Base-by-base conservation (phyloP, 2,797 vertebrate species). In the Labroides dimidiatus region DNA sequence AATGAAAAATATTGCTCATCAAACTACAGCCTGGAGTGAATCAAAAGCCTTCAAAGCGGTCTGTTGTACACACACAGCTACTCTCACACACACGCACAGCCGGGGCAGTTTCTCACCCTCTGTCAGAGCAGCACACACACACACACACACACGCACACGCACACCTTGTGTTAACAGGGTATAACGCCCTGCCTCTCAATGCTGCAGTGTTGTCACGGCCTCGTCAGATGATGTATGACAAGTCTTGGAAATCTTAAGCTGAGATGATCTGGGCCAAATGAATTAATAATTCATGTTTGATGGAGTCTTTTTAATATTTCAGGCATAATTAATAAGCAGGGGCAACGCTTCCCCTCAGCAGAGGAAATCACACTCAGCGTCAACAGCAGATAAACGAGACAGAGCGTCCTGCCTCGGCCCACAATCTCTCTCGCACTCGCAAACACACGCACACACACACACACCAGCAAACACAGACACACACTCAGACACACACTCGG, bases 291-390 rank as follows among this genome's bases (percentile, higher is more conserved):
- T 93, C 84, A 94, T 92, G 83, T 87, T 77, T 91, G 90, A 93
- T 92, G 81, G 89, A 90, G 92, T 88, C 86, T 89, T 91, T 93
- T 93, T 91, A 92, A 94, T 93, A 93, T 94, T 93, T 92, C 85
- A 91, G 80, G 81, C 85, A 91, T 91, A 93, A 94, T 94, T 94
- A 93, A 93, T 94, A 92, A 91, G 87, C 72, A 76, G 76, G 64
- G 75, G 67, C 77, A 84, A 84, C 39, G 68, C 84, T 87, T 85
- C 80, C 56, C 75, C 77, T 80, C 81, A 80, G 84, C 69, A 73
- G 79, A 84, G 83, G 80, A 92, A 87, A 91, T 89, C 84, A 84
- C 75, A 71, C 66, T 86, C 81, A 84, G 78, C 61, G 71, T 91
- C 89, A 91, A 76, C 84, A 75, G 63, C 67, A 76, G 85, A 91